These are phyloP conservation scores for Otus sunia DNA, from an alignment of 2,113 vertebrate genomes.

Conservation along the genomic window DNA sequence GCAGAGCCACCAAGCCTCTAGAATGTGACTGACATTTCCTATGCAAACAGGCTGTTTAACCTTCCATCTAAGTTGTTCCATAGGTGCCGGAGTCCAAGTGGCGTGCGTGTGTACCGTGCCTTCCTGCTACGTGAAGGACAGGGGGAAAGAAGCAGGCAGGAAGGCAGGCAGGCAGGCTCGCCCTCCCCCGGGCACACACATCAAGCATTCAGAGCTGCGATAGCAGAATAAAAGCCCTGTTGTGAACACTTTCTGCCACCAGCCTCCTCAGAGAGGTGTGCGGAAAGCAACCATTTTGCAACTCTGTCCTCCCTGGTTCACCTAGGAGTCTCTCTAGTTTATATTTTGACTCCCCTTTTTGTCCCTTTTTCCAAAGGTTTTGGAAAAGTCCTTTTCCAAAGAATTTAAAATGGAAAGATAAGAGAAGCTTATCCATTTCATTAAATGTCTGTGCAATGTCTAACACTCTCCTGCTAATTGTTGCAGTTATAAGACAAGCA, in stretches of 20 bases:
- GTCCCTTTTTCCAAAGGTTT: background rate
- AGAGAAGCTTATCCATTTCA: background rate
- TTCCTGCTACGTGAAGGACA: background rate
- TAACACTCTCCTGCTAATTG: background rate
- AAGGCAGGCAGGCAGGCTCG: background rate
- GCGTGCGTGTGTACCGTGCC: accelerated
- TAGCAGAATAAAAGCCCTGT: background rate
- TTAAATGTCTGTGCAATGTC: accelerated
- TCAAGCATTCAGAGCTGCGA: background rate
- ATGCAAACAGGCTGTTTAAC: background rate
- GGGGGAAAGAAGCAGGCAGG: background rate
- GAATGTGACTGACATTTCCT: background rate
- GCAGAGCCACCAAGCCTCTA: background rate
- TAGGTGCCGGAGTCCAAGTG: accelerated
- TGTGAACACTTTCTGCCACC: background rate
- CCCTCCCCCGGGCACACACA: background rate
- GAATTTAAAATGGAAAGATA: background rate
- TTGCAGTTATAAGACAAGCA: background rate
- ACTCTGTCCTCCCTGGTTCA: background rate
- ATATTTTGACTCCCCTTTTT: background rate
- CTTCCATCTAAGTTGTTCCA: background rate
- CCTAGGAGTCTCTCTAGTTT: background rate
- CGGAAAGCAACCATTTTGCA: background rate
- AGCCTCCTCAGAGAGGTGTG: background rate
- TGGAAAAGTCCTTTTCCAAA: background rate